Evolutionary conservation across 2,113 vertebrate species (phyloP).

Genomic region (Mesembrinibis cayennensis): DNA sequence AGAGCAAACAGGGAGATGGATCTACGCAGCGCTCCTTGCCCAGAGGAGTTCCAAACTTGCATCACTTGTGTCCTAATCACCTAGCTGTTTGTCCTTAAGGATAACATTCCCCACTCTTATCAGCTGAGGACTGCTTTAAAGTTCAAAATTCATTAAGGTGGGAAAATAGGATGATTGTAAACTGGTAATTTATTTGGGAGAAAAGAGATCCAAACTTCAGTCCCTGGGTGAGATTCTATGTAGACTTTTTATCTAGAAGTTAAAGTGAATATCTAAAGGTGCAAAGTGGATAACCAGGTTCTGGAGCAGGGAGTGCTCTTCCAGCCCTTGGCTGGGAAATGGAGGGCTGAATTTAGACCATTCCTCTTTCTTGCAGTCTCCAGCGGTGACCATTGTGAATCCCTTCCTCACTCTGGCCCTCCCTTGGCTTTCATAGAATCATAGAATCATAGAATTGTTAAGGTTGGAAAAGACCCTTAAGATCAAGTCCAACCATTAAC

Average conservation of each 20-base stretch:
- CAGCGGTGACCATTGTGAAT: background rate
- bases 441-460: no score
- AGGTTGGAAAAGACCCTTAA: no score
- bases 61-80: background rate
- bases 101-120: background rate
- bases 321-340: background rate
- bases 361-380: background rate
- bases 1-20: fast-evolving
- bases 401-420: background rate
- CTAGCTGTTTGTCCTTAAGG: background rate
- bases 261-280: background rate
- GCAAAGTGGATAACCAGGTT: background rate
- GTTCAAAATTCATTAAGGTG: background rate
- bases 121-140: background rate
- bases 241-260: background rate
- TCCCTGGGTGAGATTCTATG: background rate
- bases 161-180: background rate
- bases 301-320: background rate
- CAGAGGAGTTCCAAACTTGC: background rate
- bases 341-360: background rate
- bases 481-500: no score
- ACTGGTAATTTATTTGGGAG: background rate
- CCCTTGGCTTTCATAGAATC: background rate
- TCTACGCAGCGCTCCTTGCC: background rate
- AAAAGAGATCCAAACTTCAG: background rate